Base-by-base conservation (phyloP, 2,797 vertebrate species). In the Gephyroberyx darwinii region DNA sequence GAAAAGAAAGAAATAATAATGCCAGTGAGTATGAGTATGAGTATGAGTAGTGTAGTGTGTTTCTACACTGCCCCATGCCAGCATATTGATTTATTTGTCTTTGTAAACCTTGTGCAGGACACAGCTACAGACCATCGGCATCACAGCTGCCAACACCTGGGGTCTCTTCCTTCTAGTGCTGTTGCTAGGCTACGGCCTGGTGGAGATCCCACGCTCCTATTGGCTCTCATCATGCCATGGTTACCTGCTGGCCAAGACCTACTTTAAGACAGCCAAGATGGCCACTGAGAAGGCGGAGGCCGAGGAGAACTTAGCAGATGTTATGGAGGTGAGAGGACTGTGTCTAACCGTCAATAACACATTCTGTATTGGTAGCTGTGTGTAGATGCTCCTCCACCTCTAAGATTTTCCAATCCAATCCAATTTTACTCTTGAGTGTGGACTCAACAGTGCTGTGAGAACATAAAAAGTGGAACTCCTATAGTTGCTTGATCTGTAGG, bases 111-210 rank as follows among this genome's bases (percentile, higher is more conserved):
- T 45, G 22, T 72, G 8, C 79, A 98, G 97, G 96, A 92, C 80
- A 31, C 93, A 96, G 9, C 93, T 98, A 55, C 95, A 96, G 84
- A 97, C 95, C 5, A 96, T 98, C 37, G 93, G 96, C 39, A 98
- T 98, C 75, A 95, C 96, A 1, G 96, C 97, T 33, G 96, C 96
- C 65, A 98, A 98, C 80, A 98, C 96, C 0, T 98, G 97, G 97
- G 97, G 97, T 43, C 93, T 98, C 0, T 97, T 98, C 84, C 95
- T 98, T 57, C 92, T 98, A n/a, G 96, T 98, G 64, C 83, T 98
- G 77, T 85, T 98, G 86, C 84, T 98, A 81, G 96, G 97, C 37
- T 98, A 98, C 3, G 97, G 97, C 19, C 90, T 98, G 86, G 96
- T 98, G 54, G 97, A 98, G 89, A 97, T 98, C 77, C 97, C 97